Base-by-base conservation (phyloP, 2,888 invertebrate genomes). In the Drosophila robusta region DNA sequence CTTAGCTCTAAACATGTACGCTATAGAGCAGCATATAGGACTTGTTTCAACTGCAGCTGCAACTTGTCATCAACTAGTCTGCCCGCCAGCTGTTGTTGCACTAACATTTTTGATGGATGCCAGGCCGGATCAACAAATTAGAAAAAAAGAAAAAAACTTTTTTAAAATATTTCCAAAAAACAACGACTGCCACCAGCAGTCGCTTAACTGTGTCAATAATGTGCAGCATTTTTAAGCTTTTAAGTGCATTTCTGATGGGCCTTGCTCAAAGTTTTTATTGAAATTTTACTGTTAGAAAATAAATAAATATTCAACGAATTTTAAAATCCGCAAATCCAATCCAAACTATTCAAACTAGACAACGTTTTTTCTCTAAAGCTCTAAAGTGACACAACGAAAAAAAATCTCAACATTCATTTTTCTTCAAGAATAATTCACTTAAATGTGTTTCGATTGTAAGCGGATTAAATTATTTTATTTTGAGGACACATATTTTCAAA, bases 191-290 rank as follows among this genome's bases (percentile, higher is more conserved):
- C 18, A 16, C 6, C 8, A n/a, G 52, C 42, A 9, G 34, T 41
- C 24, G 46, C 39, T 60, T 68, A 79, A 81, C 73, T 78, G 71
- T 64, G 65, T 60, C 78, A 85, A 82, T 78, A 80, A 71, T 76
- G 67, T 67, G 64, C 24, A 55, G 34, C 24, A 42, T 32, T 54
- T 51, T 62, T 80, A 85, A 86, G 73, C 80, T 71, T 57, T 84
- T 85, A 75, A 85, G 83, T 80, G 86, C 70, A 68, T 69, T 79
- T 69, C 34, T 7, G 46, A 50, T 46, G 45, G 36, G 34, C 36
- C 55, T 41, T 41, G 2, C 36, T 36, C 16, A 16, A 55, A 55
- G 36, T 14, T 54, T 42, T 16, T 8, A 14, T 38, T 26, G 7
- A 18, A 11, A 18, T 12, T 16, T 16, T n/a, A 16, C 8, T 18